Evolutionary conservation across 1,140 invertebrate species (phyloP).

Genomic region (Brachionus manjavacas): DNA sequence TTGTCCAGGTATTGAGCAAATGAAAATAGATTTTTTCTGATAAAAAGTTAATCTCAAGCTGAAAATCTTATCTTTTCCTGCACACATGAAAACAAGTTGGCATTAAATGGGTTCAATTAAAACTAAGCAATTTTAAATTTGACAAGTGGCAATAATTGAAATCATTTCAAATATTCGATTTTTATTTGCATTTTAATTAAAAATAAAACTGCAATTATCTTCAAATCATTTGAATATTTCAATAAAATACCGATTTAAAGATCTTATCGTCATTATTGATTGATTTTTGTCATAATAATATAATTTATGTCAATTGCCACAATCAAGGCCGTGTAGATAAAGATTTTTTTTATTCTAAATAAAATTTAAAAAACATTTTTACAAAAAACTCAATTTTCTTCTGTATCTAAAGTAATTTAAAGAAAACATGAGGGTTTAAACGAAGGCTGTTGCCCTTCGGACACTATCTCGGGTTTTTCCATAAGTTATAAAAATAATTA

Average conservation of each 20-base stretch:
- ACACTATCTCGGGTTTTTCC: too few relatives aligned
- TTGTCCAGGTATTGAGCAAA: background rate
- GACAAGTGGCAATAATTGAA: slow-evolving; percentile 1
- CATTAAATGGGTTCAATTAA: background rate
- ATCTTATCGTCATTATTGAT: background rate
- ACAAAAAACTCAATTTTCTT: too few relatives aligned
- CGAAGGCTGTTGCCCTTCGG: too few relatives aligned
- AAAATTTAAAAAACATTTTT: too few relatives aligned
- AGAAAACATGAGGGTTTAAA: too few relatives aligned
- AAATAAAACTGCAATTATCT: background rate
- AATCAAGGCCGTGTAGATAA: too few relatives aligned
- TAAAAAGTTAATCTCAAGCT: too few relatives aligned
- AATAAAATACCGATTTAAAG: background rate
- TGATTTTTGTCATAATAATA: background rate
- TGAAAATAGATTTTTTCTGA: background rate
- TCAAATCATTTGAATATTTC: background rate
- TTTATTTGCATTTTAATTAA: slow-evolving; percentile 14
- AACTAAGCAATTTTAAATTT: background rate
- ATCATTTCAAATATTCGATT: background rate
- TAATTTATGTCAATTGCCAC: too few relatives aligned
- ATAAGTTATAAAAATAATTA: too few relatives aligned
- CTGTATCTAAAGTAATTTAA: too few relatives aligned
- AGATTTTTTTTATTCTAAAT: too few relatives aligned
- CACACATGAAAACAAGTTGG: background rate
- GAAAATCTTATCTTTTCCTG: background rate